Evolutionary conservation across 2,797 vertebrate species (phyloP), one percentile per base, ranked within the genome.

Genomic region (Sebastes itinus): DNA sequence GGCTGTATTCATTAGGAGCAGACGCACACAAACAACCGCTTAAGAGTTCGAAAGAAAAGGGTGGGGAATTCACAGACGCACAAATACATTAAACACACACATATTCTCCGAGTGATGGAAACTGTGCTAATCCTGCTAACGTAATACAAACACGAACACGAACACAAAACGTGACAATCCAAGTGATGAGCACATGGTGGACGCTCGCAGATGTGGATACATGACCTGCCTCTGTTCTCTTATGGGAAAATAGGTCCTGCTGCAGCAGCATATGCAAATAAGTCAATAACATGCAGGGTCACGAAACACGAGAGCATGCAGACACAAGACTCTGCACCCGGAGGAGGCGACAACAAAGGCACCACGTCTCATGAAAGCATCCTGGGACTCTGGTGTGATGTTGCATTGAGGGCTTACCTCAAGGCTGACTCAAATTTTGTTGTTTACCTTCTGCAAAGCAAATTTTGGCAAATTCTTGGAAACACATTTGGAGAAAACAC

Each of bases 21-120:
- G 59, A 85, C 78, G 42, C 78, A 87, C 72, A 88, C 78, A 86
- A 85, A 88, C 73, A 89, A 82, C 65, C 4, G 23, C 75, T 72
- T 64, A 72, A 59, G 32, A 72, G 23, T 14, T 54, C 73, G 30
- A 60, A 63, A 77, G 27, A 54, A 58, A 59, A 75, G 81, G 58
- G 70, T 64, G 68, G 78, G 42, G 73, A 72, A 71, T 66, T 78
- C 56, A 83, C 80, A 86, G 75, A 66, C 66, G 7, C 74, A 78
- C 69, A 84, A 72, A 88, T 78, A 25, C 60, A 56, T 77, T 73
- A 28, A 77, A 67, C 22, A 65, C 71, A 76, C 77, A 75, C 80
- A 88, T 80, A 67, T 73, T 77, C 81, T 73, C 52, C 5, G 13
- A 84, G 75, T 77, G 77, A 90, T 79, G 80, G 64, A 65, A 75